Conservation (phyloP, 2,888 invertebrate species). For the Beris chalybata region DNA sequence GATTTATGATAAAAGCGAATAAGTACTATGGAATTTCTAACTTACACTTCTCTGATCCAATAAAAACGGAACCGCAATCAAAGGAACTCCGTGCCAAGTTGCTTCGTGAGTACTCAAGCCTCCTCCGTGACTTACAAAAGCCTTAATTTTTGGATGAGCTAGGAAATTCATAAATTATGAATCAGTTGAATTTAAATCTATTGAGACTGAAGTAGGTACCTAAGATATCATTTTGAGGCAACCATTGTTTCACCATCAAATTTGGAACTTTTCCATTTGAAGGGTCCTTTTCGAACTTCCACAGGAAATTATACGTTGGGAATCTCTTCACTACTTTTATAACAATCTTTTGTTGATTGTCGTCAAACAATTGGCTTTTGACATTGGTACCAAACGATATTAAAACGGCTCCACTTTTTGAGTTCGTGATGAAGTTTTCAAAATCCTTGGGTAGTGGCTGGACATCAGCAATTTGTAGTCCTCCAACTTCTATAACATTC, state of each 20-base stretch:
- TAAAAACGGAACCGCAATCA: constrained; percentile 48
- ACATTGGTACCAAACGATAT: constrained; percentile 51
- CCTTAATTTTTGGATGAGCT: constrained; percentile 46
- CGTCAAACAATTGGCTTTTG: constrained; percentile 40
- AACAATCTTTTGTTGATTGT: constrained; percentile 33
- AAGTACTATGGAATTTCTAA: neutral
- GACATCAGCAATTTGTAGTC: constrained; percentile 49
- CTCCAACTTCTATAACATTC: constrained; percentile 52
- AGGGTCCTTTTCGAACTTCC: constrained; percentile 48
- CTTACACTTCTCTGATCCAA: constrained; percentile 46
- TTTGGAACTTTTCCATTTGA: constrained; percentile 41
- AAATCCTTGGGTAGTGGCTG: constrained; percentile 45
- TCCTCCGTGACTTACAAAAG: constrained; percentile 50
- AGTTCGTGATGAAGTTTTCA: constrained; percentile 45
- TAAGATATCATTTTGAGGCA: constrained; percentile 60
- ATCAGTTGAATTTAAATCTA: constrained; percentile 4
- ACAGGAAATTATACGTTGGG: constrained; percentile 50
- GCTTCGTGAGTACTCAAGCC: constrained; percentile 49
- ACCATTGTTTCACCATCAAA: constrained; percentile 56
- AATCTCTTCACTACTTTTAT: constrained; percentile 44
- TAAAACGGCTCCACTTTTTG: constrained; percentile 48
- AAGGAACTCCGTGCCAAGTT: constrained; percentile 48
- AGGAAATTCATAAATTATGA: constrained; percentile 14
- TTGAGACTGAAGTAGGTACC: constrained; percentile 48
- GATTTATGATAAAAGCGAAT: constrained; percentile 47